Base-by-base conservation (phyloP, 2,113 vertebrate genomes). In the Bujurquina vittata region DNA sequence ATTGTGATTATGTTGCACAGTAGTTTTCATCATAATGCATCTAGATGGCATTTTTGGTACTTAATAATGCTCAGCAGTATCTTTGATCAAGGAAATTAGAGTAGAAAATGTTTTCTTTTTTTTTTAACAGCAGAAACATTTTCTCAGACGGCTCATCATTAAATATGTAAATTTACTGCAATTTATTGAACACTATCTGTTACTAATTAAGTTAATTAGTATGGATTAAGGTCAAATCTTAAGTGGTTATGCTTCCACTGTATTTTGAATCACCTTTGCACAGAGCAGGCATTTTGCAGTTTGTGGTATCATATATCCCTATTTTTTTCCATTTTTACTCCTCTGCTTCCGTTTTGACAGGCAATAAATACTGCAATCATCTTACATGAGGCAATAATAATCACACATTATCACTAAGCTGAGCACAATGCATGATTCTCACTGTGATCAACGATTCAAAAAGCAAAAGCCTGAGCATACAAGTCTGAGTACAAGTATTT, bases 401-500 rank as follows among this genome's bases (percentile, higher is more conserved):
- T 33, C 26, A 54, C 67, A 72, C 2, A 4, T 52, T 69, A 69
- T 4, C 23, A 72, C 29, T 52, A 72, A 43, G 59, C 56, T 35
- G 31, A 80, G 58, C 10, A 15, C 6, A n/a, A 69, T n/a, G 60
- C 23, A 20, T 56, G 61, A 26, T 31, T 73, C 35, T 54, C 62
- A 52, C 46, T 23, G 55, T 77, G 26, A n/a, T 73, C 58, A 80
- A 59, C 9, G 49, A 61, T 29, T 67, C 54, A 65, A 84, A 57
- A 59, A n/a, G 12, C 1, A 58, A 37, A 72, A 49, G 56, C 75
- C 82, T 77, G 75, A 74, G 56, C 43, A 62, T 26, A 60, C 14
- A 73, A 43, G 23, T 63, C 52, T 75, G 26, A 23, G 37, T 37
- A 76, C 35, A 84, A 58, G 4, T 22, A 77, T 74, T 77, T 73